Conservation (phyloP, 1,140 invertebrate species). For the Drosophila ironensis region DNA sequence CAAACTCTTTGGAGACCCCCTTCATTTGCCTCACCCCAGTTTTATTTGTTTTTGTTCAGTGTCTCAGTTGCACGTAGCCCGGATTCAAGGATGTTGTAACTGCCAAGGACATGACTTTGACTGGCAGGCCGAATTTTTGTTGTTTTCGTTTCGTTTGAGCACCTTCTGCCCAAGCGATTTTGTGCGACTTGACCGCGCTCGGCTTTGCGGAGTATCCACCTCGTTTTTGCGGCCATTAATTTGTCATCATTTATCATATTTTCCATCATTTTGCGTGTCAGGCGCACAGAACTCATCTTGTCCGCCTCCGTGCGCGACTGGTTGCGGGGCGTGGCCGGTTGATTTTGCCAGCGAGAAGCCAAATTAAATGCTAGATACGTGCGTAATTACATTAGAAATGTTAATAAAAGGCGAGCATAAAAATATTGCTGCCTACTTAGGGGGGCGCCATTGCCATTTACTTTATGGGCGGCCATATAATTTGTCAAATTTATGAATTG, state of each 20-base stretch:
- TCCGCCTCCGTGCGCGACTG: constrained; percentile 17
- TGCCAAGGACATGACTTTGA: constrained; percentile 18
- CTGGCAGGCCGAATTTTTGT: background rate
- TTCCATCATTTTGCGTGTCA: constrained; percentile 60
- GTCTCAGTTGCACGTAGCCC: constrained; percentile 6
- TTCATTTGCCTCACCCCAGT: background rate
- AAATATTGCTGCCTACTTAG: constrained; percentile 61
- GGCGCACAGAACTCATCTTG: constrained; percentile 41
- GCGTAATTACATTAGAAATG: constrained; percentile 76
- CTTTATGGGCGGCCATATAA: constrained; percentile 63
- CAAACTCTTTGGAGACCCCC: too few species aligned
- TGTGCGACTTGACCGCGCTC: constrained; percentile 19
- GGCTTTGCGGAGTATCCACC: constrained; percentile 33
- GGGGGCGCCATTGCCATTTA: constrained; percentile 43
- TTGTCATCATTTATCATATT: constrained; percentile 78
- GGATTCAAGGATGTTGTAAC: constrained; percentile 32
- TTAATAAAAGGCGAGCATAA: constrained; percentile 63
- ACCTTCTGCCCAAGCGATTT: constrained; percentile 4
- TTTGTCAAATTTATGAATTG: constrained; percentile 60
- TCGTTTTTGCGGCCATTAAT: constrained; percentile 66
- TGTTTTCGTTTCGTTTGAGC: background rate
- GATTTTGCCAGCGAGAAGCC: constrained; percentile 22
- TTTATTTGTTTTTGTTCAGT: constrained; percentile 21
- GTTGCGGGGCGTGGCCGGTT: constrained; percentile 26
- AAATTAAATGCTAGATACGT: constrained; percentile 72